Conservation (phyloP, 2,113 vertebrate genomes). For the Crotalus helleri region DNA sequence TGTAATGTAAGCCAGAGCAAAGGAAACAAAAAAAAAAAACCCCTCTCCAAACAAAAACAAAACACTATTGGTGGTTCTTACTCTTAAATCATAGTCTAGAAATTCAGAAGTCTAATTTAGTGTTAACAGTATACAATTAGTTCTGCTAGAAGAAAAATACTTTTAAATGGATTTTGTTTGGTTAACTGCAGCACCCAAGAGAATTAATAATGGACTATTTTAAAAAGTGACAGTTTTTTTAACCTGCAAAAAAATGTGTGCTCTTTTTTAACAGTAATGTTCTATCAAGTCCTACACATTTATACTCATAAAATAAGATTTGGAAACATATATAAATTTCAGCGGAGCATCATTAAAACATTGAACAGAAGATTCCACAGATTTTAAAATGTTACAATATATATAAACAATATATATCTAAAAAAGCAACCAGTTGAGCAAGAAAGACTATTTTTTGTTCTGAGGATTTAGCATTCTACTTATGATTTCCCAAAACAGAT, state of each 20-base stretch:
- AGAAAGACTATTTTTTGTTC: neutral
- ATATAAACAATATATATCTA: conserved; percentile 6
- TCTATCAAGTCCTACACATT: conserved; percentile 49
- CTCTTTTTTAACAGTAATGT: conserved; percentile 52
- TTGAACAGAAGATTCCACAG: neutral
- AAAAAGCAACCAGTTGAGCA: neutral
- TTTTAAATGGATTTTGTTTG: conserved; percentile 50
- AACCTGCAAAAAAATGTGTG: conserved; percentile 48
- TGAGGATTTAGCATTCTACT: neutral
- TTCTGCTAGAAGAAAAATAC: conserved; percentile 44
- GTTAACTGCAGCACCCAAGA: conserved; percentile 52
- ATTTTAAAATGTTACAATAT: conserved; percentile 33
- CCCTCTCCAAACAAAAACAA: neutral
- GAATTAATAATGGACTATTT: conserved; percentile 56
- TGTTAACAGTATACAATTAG: conserved; percentile 60
- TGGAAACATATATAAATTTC: conserved; percentile 25
- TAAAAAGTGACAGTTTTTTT: conserved; percentile 33
- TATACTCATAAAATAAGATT: conserved; percentile 43
- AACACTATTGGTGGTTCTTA: conserved; percentile 41
- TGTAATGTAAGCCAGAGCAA: conserved; percentile 51
- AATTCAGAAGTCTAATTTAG: conserved; percentile 47
- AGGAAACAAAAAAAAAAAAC: neutral
- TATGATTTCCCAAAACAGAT: neutral
- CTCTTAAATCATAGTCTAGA: conserved; percentile 48
- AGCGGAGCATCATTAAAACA: conserved; percentile 45